Evolutionary conservation across 2,888 invertebrate species (phyloP).

Genomic region (Nemapogon koenigi): DNA sequence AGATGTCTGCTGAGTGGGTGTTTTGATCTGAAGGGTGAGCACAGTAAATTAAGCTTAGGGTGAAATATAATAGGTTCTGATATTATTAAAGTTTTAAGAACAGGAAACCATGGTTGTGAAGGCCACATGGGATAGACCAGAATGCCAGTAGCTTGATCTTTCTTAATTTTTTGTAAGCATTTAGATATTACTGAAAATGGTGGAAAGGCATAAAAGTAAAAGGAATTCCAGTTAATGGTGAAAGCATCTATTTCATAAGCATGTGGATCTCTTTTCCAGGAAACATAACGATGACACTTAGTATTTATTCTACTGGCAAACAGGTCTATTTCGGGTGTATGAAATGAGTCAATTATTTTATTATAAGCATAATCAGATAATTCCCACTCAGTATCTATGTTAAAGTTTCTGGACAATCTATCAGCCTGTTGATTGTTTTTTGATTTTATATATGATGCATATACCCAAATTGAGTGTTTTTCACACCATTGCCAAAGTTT

Average conservation of each 20-base stretch:
- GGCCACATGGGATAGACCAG: conserved; percentile 13
- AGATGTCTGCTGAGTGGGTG: neutral
- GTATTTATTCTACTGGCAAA: conserved; percentile 4
- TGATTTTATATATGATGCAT: neutral
- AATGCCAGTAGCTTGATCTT: conserved; percentile 13
- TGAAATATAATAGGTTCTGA: conserved; percentile 1
- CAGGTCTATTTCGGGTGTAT: conserved; percentile 3
- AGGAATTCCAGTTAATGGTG: conserved; percentile 10
- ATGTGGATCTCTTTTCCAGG: conserved; percentile 9
- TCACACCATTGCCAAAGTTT: conserved; percentile 1
- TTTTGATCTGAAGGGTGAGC: conserved; percentile 3
- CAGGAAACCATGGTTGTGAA: conserved; percentile 11
- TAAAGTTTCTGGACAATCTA: neutral
- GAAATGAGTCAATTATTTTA: neutral
- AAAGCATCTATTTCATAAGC: conserved; percentile 11
- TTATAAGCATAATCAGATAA: no score
- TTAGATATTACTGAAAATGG: conserved; percentile 11
- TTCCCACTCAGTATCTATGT: neutral
- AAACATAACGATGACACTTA: conserved; percentile 2
- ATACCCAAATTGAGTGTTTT: neutral
- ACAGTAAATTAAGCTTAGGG: neutral
- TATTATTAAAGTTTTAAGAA: neutral
- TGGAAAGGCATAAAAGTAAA: conserved; percentile 13
- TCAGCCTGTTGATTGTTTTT: neutral
- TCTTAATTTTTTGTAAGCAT: conserved; percentile 11